These are phyloP conservation scores for Cantharis rufa DNA, from an alignment of 2,888 invertebrate species.

Conservation along the genomic window DNA sequence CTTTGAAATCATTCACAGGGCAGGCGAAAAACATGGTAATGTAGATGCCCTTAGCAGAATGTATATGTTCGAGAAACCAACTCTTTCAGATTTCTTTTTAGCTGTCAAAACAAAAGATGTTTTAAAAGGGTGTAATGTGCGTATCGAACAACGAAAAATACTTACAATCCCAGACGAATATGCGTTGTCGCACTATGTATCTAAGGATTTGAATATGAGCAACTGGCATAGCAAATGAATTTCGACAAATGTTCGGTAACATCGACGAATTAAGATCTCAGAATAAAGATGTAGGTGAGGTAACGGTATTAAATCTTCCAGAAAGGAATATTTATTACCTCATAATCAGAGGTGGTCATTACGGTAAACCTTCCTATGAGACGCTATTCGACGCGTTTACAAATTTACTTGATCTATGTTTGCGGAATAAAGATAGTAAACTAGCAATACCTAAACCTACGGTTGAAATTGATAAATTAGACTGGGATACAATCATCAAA, in stretches of 20 bases:
- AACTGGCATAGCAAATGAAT: slow-evolving; percentile 56
- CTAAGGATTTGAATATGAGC: slow-evolving; percentile 55
- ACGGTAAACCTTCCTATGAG: slow-evolving; percentile 55
- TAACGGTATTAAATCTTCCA: slow-evolving; percentile 51
- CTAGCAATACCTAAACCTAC: slow-evolving; percentile 62
- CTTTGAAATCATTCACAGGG: background rate
- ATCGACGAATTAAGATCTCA: slow-evolving; percentile 39
- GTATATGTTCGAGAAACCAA: background rate
- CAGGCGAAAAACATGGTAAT: background rate
- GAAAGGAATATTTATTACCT: slow-evolving; percentile 58
- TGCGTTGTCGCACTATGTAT: slow-evolving; percentile 57
- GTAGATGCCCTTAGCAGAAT: background rate
- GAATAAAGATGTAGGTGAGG: slow-evolving; percentile 42
- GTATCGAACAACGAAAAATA: slow-evolving; percentile 49
- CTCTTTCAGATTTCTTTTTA: background rate
- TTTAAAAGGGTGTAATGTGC: background rate
- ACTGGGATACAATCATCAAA: too few species aligned
- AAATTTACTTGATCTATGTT: slow-evolving; percentile 48
- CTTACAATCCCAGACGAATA: slow-evolving; percentile 52
- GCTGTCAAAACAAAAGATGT: background rate
- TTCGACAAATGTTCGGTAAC: slow-evolving; percentile 36
- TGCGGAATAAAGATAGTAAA: slow-evolving; percentile 52
- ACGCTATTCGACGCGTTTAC: slow-evolving; percentile 46
- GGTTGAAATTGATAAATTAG: too few species aligned
- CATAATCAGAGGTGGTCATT: slow-evolving; percentile 59